phyloP scores from a whole-genome alignment of 2,113 vertebrate species.

The Crotalus viridis region DNA sequence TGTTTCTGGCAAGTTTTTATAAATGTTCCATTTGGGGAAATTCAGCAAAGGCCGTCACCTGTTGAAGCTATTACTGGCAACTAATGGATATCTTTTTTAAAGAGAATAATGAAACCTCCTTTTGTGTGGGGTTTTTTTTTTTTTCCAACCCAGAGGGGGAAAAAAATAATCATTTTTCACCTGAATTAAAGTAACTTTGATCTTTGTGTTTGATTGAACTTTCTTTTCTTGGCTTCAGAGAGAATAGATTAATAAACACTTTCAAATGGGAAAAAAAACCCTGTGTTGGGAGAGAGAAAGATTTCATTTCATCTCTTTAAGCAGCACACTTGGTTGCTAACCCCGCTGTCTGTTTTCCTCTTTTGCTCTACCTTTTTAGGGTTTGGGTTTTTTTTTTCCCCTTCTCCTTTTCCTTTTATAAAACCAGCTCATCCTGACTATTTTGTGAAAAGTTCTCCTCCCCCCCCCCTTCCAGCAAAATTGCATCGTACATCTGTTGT shows the following conservation, averaged over 20 bases:
- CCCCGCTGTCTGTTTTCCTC: neutral
- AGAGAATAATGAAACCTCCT: constrained; percentile 1
- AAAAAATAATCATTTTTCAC: constrained; percentile 21
- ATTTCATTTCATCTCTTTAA: constrained; percentile 44
- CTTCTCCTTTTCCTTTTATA: neutral
- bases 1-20: neutral
- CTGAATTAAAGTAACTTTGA: constrained; percentile 64
- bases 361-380: constrained; percentile 16
- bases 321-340: constrained; percentile 17
- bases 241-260: constrained; percentile 61
- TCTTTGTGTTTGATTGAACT: constrained; percentile 55
- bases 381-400: neutral
- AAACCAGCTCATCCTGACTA: constrained; percentile 32
- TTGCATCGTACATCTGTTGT: constrained; percentile 66
- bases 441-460: neutral
- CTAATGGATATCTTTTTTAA: neutral
- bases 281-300: constrained; percentile 30
- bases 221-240: constrained; percentile 52
- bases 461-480: constrained; percentile 43
- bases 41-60: neutral
- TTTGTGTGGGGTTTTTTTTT: neutral
- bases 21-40: neutral
- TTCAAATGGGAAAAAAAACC: constrained; percentile 41
- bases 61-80: neutral
- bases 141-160: neutral